These are phyloP conservation scores for Oreotrochilus melanogaster DNA, from an alignment of 2,113 vertebrate species.

Conservation along the genomic window DNA sequence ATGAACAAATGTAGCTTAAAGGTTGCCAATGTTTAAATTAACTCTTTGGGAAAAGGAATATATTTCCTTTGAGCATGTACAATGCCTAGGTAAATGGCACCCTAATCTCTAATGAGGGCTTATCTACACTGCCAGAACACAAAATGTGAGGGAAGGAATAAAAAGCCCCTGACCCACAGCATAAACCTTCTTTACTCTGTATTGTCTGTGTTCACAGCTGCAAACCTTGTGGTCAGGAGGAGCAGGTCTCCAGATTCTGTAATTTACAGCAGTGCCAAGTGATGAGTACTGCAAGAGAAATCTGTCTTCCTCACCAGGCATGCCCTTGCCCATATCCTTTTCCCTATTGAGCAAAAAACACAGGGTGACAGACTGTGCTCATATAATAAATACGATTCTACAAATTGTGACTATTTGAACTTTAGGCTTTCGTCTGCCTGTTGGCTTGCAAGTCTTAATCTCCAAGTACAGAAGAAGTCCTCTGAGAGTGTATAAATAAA, in stretches of 20 bases:
- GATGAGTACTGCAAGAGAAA: neutral
- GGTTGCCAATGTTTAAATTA: constrained; percentile 57
- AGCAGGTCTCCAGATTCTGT: neutral
- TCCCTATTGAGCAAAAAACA: neutral
- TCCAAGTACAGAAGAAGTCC: neutral
- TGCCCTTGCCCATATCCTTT: neutral
- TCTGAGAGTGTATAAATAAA: constrained; percentile 35
- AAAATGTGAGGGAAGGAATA: neutral
- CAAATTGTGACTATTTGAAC: neutral
- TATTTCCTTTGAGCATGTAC: neutral
- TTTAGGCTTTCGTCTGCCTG: neutral
- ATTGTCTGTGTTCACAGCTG: constrained; percentile 45
- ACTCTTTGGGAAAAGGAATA: constrained; percentile 52
- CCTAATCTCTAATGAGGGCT: constrained; percentile 31
- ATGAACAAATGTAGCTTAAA: constrained; percentile 26
- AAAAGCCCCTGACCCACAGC: neutral
- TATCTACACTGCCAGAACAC: constrained; percentile 29
- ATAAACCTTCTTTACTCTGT: constrained; percentile 21
- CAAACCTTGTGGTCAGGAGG: neutral
- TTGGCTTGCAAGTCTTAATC: neutral
- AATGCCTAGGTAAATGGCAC: constrained; percentile 51
- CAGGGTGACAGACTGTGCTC: neutral
- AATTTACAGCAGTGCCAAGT: neutral
- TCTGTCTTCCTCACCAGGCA: neutral
- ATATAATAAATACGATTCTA: neutral